Percentiles rank a stretch among this genome's conserved stretches.
These are phyloP conservation scores for Arbacia lixula DNA, from an alignment of 53 echinoderm and acorn worm genomes.

Conservation along the genomic window DNA sequence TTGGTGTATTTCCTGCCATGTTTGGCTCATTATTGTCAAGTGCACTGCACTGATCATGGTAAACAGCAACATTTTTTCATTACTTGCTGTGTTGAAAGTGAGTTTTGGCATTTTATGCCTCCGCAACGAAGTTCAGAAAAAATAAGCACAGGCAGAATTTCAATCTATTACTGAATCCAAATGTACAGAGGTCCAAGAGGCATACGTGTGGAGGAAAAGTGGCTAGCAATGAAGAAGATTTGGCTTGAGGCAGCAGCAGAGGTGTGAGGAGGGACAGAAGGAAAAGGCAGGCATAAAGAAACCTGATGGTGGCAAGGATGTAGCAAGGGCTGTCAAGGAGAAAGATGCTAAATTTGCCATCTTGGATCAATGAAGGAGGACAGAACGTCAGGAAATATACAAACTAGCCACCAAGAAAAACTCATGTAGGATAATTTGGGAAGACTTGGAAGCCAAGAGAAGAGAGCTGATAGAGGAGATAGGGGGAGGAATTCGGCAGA, in stretches of 20 bases:
- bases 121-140: conserved; percentile 10
- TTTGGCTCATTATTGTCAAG: too few species aligned
- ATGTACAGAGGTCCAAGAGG: conserved; percentile 13
- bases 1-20: too few species aligned
- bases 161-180: background rate
- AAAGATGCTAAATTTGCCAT: conserved; percentile 27
- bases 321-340: conserved; percentile 34
- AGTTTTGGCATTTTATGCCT: too few species aligned
- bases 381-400: conserved; percentile 13
- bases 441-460: conserved; percentile 42
- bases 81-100: too few species aligned
- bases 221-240: conserved; percentile 15
- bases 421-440: conserved; percentile 9
- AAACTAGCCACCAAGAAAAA: conserved; percentile 28
- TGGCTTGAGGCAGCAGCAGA: conserved; percentile 15
- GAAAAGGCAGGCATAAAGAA: conserved; percentile 45
- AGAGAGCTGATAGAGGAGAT: conserved; percentile 40
- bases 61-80: too few species aligned
- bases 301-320: conserved; percentile 15
- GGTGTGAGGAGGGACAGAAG: conserved; percentile 15
- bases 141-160: conserved; percentile 5
- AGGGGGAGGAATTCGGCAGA: too few species aligned
- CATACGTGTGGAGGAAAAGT: background rate
- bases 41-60: too few species aligned
- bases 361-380: conserved; percentile 17